Evolutionary conservation across 1,140 invertebrate species (phyloP), one percentile per base, ranked within the genome.

Genomic region (Meteorus sp.): DNA sequence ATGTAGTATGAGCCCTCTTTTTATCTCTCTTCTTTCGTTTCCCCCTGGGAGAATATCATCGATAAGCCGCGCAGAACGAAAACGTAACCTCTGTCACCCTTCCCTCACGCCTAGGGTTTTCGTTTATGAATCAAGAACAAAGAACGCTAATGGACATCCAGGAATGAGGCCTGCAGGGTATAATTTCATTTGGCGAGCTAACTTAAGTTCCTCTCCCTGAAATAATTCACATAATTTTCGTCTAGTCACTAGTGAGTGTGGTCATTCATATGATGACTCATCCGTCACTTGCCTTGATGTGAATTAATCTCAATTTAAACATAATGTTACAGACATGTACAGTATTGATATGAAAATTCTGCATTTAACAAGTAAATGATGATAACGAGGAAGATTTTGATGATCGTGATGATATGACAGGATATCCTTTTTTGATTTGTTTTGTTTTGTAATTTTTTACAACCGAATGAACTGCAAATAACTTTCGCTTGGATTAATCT

Each of bases 381-480:
- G n/a, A n/a, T n/a, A n/a, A n/a, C n/a, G n/a, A n/a, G n/a, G n/a
- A n/a, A n/a, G n/a, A n/a, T n/a, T n/a, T n/a, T n/a, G n/a, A n/a
- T n/a, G n/a, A n/a, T n/a, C 35, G 35, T 19, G 19, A 44, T 15
- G 9, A 4, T 15, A 64, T 61, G 63, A 66, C 59, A 71, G 73
- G 74, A 76, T 73, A 64, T 70, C 61, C 65, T 66, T 70, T 71
- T 73, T 69, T 47, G 11, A 22, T 39, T n/a, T 13, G 4, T 29
- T 29, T 29, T 29, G 4, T 29, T 29, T 29, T 29, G n/a, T n/a
- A n/a, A n/a, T n/a, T 29, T 9, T 5, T 29, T 29, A 13, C 11
- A 39, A 39, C 8, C 8, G 15, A 39, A 13, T 13, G 8, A 11
- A 8, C 66, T 64, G 61, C 59, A 60, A 60, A 22, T 51, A 23